These are phyloP conservation scores for Tragelaphus buxtoni DNA, from an alignment of 2,113 vertebrate genomes.

Conservation along the genomic window DNA sequence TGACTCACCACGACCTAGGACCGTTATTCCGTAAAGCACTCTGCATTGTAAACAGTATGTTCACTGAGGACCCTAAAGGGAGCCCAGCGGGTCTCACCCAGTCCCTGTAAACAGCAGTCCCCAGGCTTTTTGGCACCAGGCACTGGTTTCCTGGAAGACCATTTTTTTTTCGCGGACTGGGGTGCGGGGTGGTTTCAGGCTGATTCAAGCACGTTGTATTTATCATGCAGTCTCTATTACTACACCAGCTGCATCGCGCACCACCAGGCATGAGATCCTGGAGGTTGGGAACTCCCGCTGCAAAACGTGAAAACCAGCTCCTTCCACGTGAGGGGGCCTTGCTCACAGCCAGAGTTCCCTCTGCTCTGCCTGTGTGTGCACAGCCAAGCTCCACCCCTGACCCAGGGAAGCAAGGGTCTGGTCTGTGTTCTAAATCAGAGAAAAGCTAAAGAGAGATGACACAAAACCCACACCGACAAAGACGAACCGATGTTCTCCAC, in stretches of 20 bases:
- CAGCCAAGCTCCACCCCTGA: fast-evolving
- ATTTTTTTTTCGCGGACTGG: background rate
- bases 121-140: background rate
- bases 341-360: too few relatives aligned
- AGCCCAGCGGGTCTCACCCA: background rate
- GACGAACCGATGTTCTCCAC: fast-evolving
- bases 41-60: fast-evolving
- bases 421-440: too few relatives aligned
- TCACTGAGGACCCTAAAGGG: background rate
- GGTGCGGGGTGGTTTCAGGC: background rate
- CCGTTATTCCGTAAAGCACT: background rate
- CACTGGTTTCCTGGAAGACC: background rate
- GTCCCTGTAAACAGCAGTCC: background rate
- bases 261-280: background rate
- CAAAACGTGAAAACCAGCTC: fast-evolving
- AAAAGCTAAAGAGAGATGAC: fast-evolving
- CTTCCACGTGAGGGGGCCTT: fast-evolving
- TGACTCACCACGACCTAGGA: fast-evolving
- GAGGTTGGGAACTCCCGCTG: background rate
- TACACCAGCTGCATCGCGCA: background rate
- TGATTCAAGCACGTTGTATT: background rate
- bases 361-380: background rate
- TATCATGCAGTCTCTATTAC: background rate
- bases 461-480: fast-evolving
- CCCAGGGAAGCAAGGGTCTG: too few relatives aligned